phyloP scores from a whole-genome alignment of 2,888 invertebrate species.

The Tachina fera region DNA sequence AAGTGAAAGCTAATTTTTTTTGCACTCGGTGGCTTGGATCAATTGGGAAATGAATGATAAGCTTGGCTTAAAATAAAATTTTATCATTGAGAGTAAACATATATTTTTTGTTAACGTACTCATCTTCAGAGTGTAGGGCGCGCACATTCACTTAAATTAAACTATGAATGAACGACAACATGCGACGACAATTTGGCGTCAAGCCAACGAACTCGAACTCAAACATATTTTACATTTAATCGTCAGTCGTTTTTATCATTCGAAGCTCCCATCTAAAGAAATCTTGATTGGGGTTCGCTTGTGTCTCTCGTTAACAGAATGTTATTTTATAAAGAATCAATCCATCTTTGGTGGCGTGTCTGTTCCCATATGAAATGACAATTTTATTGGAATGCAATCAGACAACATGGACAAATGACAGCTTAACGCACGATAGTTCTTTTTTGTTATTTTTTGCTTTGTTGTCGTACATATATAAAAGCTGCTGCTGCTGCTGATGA shows the following conservation, averaged over 20 bases:
- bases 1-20: neutral
- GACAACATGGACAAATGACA: constrained; percentile 71
- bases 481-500: neutral
- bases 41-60: neutral
- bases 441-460: constrained; percentile 14
- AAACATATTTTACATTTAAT: constrained; percentile 33
- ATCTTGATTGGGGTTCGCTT: constrained; percentile 54
- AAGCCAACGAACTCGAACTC: constrained; percentile 54
- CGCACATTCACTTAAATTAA: constrained; percentile 3
- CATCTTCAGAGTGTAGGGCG: constrained; percentile 3
- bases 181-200: constrained; percentile 70
- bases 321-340: constrained; percentile 42
- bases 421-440: constrained; percentile 68
- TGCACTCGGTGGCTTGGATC: neutral
- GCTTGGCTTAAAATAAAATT: neutral
- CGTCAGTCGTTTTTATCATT: constrained; percentile 37
- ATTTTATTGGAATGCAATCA: constrained; percentile 72
- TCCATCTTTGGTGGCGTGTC: constrained; percentile 67
- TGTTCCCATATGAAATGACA: constrained; percentile 71
- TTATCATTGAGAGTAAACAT: too few species aligned
- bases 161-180: constrained; percentile 59
- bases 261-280: constrained; percentile 45
- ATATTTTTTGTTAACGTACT: too few species aligned
- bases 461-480: neutral
- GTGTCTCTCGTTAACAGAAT: constrained; percentile 38